These are phyloP conservation scores for Sparus aurata DNA, from an alignment of 2,797 vertebrate genomes.

Conservation along the genomic window DNA sequence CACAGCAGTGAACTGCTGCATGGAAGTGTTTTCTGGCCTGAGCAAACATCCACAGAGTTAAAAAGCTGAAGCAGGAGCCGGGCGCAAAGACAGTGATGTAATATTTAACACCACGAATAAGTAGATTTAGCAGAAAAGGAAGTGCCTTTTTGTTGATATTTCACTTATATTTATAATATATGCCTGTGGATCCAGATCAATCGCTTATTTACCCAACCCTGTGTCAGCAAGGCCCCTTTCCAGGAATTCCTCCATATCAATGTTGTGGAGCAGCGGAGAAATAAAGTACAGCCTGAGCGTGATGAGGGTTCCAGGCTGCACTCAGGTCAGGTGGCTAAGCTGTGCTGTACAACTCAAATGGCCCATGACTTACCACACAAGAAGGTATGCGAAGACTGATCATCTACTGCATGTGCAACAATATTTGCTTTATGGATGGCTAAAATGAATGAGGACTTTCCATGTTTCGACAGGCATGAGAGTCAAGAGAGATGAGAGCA, in stretches of 20 bases:
- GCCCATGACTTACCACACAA: conserved; percentile 99
- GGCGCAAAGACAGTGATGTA: conserved; percentile 52
- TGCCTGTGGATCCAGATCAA: conserved; percentile 73
- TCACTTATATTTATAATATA: conserved; percentile 64
- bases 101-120: conserved; percentile 58
- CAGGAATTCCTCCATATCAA: conserved; percentile 93
- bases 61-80: conserved; percentile 48
- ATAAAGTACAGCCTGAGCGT: conserved; percentile 93
- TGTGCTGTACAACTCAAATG: conserved; percentile 89
- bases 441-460: conserved; percentile 99
- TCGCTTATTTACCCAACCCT: conserved; percentile 71
- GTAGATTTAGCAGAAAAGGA: conserved; percentile 40
- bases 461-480: conserved; percentile 93
- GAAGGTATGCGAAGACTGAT: conserved; percentile 97
- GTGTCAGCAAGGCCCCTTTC: conserved; percentile 71
- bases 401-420: conserved; percentile 98
- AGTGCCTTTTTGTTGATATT: conserved; percentile 55
- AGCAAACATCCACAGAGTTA: conserved; percentile 58
- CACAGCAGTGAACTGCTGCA: conserved; percentile 49
- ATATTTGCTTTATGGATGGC: conserved; percentile 99
- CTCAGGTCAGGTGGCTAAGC: conserved; percentile 91
- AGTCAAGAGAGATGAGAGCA: conserved; percentile 89
- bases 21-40: conserved; percentile 59
- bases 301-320: conserved; percentile 96
- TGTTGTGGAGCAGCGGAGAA: conserved; percentile 89